Evolutionary conservation across 2,888 invertebrate genomes (phyloP), one percentile per base, ranked within the genome.

Genomic region (Leptodirus hochenwartii): DNA sequence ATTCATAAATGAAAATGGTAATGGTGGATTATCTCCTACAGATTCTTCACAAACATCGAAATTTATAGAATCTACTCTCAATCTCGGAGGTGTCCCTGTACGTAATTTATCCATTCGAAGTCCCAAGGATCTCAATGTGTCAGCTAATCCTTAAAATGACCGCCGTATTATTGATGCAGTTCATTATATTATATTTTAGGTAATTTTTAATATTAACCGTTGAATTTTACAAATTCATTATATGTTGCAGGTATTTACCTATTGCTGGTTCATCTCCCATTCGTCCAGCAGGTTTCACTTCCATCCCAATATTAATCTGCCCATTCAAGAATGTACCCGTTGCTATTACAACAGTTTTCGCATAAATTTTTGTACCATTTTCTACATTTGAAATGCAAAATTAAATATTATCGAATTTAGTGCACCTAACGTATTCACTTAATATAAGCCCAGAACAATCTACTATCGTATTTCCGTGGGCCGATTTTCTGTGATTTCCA

Each of bases 311-410:
- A 50, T 80, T 81, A 31, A 90, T 87, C 46, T 75, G 68, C 1
- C 79, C 88, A 35, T 80, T 68, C 22, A 90, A 60, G 57, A 90
- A 90, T 2, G 88, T 90, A 3, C 88, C 88, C 0, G 88, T 84
- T 13, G 87, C 82, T 39, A 90, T 64, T 4, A 90, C 66, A 5
- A 87, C 79, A 24, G 72, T 56, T 32, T 66, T 61, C 9, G 74
- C 63, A 3, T 54, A 47, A 33, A 78, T 57, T 42, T 55, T 51
- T 10, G 58, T 59, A 3, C 76, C 75, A 51, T 69, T 62, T 39
- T 51, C 64, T 64, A 45, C 4, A 50, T 54, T 1, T 25, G n/a
- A 20, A 17, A 34, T 22, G 30, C 13, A 14, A 27, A n/a, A 25
- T 27, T 29, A 24, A 12, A 8, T 25, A 26, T 16, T 23, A 4